These are phyloP conservation scores for Stigmatopora argus DNA, from an alignment of 2,113 vertebrate species.

Conservation along the genomic window DNA sequence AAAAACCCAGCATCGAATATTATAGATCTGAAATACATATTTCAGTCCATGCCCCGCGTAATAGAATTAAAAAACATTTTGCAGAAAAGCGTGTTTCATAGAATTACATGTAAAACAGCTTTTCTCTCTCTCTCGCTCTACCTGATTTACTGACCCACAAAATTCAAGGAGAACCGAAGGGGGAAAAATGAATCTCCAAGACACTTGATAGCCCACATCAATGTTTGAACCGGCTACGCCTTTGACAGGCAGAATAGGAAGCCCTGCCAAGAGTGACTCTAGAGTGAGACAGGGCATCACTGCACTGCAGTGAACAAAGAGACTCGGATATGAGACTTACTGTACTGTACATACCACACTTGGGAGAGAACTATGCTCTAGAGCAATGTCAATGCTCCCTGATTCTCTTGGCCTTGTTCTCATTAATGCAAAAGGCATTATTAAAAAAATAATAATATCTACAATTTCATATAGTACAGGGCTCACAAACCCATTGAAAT, in stretches of 20 bases:
- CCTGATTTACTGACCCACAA: conserved; percentile 20
- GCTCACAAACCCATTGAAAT: conserved; percentile 2
- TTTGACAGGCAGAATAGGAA: conserved; percentile 28
- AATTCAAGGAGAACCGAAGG: conserved; percentile 56
- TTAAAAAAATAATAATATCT: conserved; percentile 8
- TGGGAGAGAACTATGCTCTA: conserved; percentile 8
- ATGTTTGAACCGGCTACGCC: conserved; percentile 41
- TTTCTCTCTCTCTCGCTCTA: conserved; percentile 11
- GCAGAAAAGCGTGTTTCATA: conserved; percentile 9
- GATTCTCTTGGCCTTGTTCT: conserved; percentile 13
- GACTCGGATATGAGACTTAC: conserved; percentile 36
- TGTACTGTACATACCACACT: conserved; percentile 4
- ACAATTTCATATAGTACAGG: conserved; percentile 13
- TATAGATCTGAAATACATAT: not conserved
- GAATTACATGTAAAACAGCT: conserved; percentile 7
- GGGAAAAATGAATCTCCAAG: conserved; percentile 14
- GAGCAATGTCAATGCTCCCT: conserved; percentile 15
- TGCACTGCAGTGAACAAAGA: conserved; percentile 45
- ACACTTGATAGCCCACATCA: conserved; percentile 26
- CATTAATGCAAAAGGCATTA: conserved; percentile 26
- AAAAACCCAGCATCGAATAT: not conserved
- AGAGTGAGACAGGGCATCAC: conserved; percentile 25
- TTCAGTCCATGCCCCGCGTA: not conserved
- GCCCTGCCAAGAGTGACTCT: conserved; percentile 11
- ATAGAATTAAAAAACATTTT: not conserved